Evolutionary conservation across 2,797 vertebrate genomes (phyloP), one percentile per base, ranked within the genome.

Genomic region (Novumbra hubbsi): DNA sequence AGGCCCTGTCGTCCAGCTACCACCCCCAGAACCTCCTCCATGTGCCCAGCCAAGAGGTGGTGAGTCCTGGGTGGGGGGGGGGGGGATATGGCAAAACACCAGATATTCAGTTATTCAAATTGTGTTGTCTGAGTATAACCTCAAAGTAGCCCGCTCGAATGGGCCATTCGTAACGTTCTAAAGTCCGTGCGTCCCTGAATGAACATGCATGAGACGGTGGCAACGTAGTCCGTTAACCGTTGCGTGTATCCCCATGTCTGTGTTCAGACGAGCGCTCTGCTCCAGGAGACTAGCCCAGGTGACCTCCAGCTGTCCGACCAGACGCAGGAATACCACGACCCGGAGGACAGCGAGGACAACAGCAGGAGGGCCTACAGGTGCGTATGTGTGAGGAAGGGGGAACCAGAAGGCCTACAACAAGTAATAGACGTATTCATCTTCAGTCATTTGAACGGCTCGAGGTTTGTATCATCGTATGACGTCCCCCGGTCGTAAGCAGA

Each of bases 1-100:
- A 99, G 81, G 97, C 98, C 64, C 93, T 99, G 67, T 96, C 97
- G 60, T 94, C 96, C 0, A 98, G 96, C 87, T 98, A 96, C 73
- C 96, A 96, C 75, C 93, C 95, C 28, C 95, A 96, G 62, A 94
- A 90, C 80, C 88, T 99, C 69, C 94, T 99, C 74, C 95, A 95
- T 1, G 96, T 94, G 50, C 82, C 96, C 63, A 88, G 80, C 73
- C 68, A 95, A 19, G 96, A 98, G 76, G 93, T 92, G 89, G 91
- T 90, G 76, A 88, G 90, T 90, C 64, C 7, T 7, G 4, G 2
- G 3, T 11, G 9, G 3, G 9, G 9, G 9, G 41, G 41, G 9
- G 41, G 6, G 6, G 6, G n/a, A n/a, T n/a, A n/a, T n/a, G n/a
- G n/a, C n/a, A n/a, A n/a, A n/a, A n/a, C n/a, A n/a, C n/a, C n/a